Percentiles rank a stretch among this genome's conserved stretches.
Conservation (phyloP, 1,140 invertebrate genomes). For the Cydia strobilella region DNA sequence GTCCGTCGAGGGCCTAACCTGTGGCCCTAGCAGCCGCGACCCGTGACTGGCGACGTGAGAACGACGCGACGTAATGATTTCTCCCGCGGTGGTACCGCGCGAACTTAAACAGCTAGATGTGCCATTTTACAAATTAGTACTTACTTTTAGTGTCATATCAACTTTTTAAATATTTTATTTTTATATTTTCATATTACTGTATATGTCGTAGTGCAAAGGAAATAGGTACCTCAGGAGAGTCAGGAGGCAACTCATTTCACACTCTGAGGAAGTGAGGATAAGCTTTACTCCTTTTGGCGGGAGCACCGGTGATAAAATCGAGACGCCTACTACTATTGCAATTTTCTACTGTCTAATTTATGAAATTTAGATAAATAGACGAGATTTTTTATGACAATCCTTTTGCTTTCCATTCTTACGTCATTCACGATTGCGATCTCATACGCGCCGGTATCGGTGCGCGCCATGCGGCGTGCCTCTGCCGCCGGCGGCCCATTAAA, state of each 20-base stretch:
- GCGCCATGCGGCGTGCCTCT: conserved; percentile 50
- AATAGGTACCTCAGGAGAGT: too few species aligned
- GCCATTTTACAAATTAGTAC: background rate
- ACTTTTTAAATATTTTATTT: too few species aligned
- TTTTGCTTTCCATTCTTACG: background rate
- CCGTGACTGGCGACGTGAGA: conserved; percentile 15
- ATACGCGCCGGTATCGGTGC: conserved; percentile 15
- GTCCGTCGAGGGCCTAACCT: background rate
- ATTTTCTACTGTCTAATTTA: too few species aligned
- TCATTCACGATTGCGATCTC: background rate
- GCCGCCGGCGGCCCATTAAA: conserved; percentile 73
- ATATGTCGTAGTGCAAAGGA: too few species aligned
- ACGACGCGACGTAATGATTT: conserved; percentile 37
- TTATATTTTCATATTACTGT: too few species aligned
- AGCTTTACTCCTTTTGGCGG: too few species aligned
- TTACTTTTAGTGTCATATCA: background rate
- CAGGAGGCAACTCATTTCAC: too few species aligned
- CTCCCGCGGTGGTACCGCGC: background rate
- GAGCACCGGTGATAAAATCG: too few species aligned
- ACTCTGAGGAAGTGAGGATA: too few species aligned
- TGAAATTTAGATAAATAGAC: too few species aligned
- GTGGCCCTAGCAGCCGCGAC: background rate
- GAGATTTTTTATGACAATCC: background rate
- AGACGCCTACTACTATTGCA: too few species aligned
- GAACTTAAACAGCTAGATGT: background rate